These are phyloP conservation scores for Drosophila sulfurigaster DNA, from an alignment of 1,140 invertebrate genomes.

Conservation along the genomic window DNA sequence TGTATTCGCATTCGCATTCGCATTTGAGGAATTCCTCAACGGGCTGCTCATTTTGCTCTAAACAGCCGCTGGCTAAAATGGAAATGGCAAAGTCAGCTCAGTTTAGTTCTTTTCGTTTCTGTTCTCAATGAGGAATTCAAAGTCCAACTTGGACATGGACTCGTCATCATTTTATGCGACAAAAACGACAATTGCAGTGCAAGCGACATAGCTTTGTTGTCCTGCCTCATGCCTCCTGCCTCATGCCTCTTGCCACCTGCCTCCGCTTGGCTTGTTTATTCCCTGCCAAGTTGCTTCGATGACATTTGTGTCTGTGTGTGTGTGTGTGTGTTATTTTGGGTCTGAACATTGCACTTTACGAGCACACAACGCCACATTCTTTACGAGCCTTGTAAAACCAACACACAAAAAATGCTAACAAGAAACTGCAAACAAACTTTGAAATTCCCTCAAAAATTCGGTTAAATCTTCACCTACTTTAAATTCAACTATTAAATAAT, in stretches of 20 bases:
- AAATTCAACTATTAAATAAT: background rate
- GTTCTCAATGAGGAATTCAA: constrained; percentile 6
- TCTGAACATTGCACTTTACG: constrained; percentile 38
- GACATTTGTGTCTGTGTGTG: constrained; percentile 1
- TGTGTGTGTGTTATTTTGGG: constrained; percentile 8
- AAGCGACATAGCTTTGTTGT: constrained; percentile 50
- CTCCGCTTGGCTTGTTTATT: background rate
- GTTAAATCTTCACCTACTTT: constrained; percentile 1
- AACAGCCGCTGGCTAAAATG: constrained; percentile 54
- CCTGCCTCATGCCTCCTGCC: background rate
- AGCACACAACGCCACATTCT: constrained; percentile 11
- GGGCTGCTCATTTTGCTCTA: constrained; percentile 60
- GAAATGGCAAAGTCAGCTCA: constrained; percentile 33
- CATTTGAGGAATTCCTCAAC: constrained; percentile 22
- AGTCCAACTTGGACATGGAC: constrained; percentile 26
- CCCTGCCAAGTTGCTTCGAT: background rate
- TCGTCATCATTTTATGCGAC: constrained; percentile 59
- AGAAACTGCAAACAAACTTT: background rate
- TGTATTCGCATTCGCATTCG: background rate
- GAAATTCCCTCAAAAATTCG: background rate
- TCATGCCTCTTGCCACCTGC: background rate
- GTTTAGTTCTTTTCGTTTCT: too few species aligned
- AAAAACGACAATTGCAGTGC: constrained; percentile 73
- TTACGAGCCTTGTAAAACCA: constrained; percentile 17
- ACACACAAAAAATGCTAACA: background rate